phyloP scores from a whole-genome alignment of 1,140 invertebrate species.

The Eupristina koningsbergeri region DNA sequence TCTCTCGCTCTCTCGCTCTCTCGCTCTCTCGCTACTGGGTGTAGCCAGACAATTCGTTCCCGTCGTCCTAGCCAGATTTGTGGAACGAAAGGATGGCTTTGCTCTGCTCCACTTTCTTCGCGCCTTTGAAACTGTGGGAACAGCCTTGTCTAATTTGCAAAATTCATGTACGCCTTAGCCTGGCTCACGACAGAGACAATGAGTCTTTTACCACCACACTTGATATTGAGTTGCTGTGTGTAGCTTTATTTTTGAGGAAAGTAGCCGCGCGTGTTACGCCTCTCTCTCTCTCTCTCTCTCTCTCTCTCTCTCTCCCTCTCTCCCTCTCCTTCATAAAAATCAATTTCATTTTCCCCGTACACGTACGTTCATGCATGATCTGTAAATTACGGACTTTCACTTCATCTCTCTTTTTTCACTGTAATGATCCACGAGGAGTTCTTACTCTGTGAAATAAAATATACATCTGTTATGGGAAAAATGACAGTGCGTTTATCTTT shows the following conservation, averaged over 20 bases:
- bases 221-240: background rate
- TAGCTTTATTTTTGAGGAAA: background rate
- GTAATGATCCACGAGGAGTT: background rate
- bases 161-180: background rate
- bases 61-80: background rate
- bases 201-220: background rate
- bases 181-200: background rate
- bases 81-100: background rate
- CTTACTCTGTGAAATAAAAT: background rate
- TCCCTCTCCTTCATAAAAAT: background rate
- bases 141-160: constrained; percentile 11
- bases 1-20: no score
- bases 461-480: background rate
- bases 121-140: constrained; percentile 9
- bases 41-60: background rate
- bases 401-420: background rate
- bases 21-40: background rate
- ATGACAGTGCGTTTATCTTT: background rate
- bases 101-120: background rate
- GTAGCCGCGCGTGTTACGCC: background rate
- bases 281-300: no score
- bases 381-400: background rate
- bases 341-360: background rate
- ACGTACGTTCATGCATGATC: background rate
- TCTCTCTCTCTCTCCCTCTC: no score